These are phyloP conservation scores for Folsomia manolachei DNA, from an alignment of 2,888 invertebrate genomes.

Conservation along the genomic window DNA sequence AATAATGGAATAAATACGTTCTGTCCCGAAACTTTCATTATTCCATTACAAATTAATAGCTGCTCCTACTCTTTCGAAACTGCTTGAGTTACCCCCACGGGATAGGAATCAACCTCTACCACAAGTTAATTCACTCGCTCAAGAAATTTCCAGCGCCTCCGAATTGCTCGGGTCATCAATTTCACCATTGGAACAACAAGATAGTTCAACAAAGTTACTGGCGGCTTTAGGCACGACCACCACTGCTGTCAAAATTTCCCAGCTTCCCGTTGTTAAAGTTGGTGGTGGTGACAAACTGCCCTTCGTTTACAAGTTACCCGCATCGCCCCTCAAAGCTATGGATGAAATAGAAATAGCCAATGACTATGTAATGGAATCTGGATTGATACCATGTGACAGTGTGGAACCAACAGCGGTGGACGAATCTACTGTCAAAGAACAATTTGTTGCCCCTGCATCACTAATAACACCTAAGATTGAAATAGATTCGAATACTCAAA, in stretches of 20 bases:
- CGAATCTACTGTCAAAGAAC: too few species aligned
- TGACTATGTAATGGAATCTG: slow-evolving; percentile 12
- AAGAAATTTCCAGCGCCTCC: too few species aligned
- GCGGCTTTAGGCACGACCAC: background rate
- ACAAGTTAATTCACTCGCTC: slow-evolving; percentile 44
- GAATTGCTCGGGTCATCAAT: too few species aligned
- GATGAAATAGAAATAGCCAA: slow-evolving; percentile 16
- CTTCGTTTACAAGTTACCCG: background rate
- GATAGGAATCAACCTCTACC: slow-evolving; percentile 55
- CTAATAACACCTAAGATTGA: too few species aligned
- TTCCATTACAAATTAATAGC: slow-evolving; percentile 57
- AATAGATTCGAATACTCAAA: too few species aligned
- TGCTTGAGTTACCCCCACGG: slow-evolving; percentile 62
- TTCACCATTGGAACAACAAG: too few species aligned
- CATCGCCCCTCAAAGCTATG: slow-evolving; percentile 3
- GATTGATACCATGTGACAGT: background rate
- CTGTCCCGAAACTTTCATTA: too few species aligned
- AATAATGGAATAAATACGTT: too few species aligned
- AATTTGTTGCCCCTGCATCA: too few species aligned
- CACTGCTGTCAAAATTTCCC: background rate
- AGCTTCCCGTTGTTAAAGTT: too few species aligned
- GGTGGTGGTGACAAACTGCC: background rate
- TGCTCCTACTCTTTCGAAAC: slow-evolving; percentile 72
- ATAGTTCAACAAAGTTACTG: background rate
- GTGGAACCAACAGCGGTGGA: background rate